A percentile compares a stretch with the other conserved stretches of the same genome.
Evolutionary conservation across 2,113 vertebrate species (phyloP).

Genomic region (Hippolais icterina): DNA sequence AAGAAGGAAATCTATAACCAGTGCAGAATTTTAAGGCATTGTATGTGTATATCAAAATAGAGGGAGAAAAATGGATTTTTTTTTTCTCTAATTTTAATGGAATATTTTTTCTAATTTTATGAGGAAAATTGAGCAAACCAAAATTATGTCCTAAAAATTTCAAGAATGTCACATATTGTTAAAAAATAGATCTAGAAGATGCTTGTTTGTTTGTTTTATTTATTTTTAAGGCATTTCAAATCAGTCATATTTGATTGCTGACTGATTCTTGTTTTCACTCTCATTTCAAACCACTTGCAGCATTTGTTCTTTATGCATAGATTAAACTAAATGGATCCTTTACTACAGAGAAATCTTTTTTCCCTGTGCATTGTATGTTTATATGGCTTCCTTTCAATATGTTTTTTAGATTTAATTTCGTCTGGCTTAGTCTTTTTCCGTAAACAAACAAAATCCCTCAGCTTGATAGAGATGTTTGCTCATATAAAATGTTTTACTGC

Average conservation of each 20-base stretch:
- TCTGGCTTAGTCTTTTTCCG: not conserved
- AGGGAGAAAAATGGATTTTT: not conserved
- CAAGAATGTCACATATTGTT: not conserved
- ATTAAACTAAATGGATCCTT: not conserved
- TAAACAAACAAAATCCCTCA: not conserved
- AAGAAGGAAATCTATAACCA: not conserved
- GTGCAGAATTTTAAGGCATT: not conserved
- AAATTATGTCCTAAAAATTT: not conserved
- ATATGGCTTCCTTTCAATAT: not conserved
- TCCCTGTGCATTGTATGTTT: not conserved
- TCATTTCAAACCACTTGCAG: not conserved
- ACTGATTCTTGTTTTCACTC: not conserved
- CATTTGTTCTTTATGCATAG: not conserved
- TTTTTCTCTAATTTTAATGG: not conserved
- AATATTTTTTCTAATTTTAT: not conserved
- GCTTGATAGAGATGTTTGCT: not conserved
- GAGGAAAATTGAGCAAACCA: not conserved
- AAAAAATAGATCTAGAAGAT: not conserved
- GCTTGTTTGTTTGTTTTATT: not conserved
- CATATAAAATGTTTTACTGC: not conserved
- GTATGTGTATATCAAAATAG: not conserved
- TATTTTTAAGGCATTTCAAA: not conserved
- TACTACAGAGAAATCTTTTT: not conserved
- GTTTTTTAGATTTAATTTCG: not conserved
- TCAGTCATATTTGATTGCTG: not conserved